Evolutionary conservation across 2,113 vertebrate genomes (phyloP).

Genomic region (Amblyopsis rosae): DNA sequence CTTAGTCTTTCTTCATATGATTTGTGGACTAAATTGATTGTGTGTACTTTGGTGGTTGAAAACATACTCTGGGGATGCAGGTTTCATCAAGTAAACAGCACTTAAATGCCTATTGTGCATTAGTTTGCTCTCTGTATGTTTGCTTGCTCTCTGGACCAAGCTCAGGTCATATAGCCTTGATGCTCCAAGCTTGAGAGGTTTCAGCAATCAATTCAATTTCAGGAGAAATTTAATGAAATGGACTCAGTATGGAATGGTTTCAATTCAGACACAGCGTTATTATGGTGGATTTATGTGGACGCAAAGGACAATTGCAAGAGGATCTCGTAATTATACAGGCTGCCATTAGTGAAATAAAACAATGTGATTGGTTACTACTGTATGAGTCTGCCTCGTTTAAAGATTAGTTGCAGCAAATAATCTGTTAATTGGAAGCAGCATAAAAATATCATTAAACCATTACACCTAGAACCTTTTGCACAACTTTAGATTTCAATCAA

Average conservation of each 20-base stretch:
- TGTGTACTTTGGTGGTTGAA: conserved; percentile 66
- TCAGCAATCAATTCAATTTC: conserved; percentile 69
- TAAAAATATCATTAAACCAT: neutral
- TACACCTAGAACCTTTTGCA: too few relatives aligned
- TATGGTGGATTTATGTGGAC: conserved; percentile 20
- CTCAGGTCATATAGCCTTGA: conserved; percentile 56
- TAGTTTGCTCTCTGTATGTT: conserved; percentile 53
- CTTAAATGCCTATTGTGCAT: conserved; percentile 52
- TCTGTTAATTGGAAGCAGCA: conserved; percentile 36
- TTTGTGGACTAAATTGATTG: conserved; percentile 67
- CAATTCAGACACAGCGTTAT: conserved; percentile 42
- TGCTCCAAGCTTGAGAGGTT: conserved; percentile 61
- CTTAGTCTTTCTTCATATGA: conserved; percentile 58
- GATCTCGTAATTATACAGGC: conserved; percentile 23
- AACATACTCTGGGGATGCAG: conserved; percentile 48
- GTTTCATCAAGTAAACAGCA: conserved; percentile 65
- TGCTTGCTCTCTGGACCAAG: conserved; percentile 53
- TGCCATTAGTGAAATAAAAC: conserved; percentile 38
- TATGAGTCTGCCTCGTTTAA: conserved; percentile 10
- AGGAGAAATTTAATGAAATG: conserved; percentile 63
- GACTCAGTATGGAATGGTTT: conserved; percentile 49
- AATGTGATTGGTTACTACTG: conserved; percentile 22
- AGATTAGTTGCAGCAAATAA: conserved; percentile 28
- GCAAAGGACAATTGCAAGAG: conserved; percentile 47
- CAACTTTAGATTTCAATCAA: too few relatives aligned